phyloP scores from a whole-genome alignment of 2,888 invertebrate genomes.

The Thymelicus sylvestris region DNA sequence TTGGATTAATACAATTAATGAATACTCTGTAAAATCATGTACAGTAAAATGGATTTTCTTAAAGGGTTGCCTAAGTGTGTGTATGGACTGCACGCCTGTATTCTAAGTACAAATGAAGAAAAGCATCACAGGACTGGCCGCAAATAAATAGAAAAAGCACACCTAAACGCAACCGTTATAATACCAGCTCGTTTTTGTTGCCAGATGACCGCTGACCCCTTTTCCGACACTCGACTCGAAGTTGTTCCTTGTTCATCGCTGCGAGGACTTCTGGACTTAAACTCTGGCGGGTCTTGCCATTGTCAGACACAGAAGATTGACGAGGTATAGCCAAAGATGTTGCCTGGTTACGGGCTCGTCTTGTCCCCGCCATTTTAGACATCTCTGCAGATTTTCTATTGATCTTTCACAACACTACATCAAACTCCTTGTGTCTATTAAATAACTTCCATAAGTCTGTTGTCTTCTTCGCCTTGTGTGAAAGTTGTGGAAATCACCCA shows the following conservation, averaged over 20 bases:
- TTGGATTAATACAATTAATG: not conserved
- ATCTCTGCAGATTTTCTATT: slow-evolving; percentile 48
- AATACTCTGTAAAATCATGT: not conserved
- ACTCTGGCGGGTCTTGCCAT: slow-evolving; percentile 73
- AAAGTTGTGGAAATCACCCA: slow-evolving; percentile 41
- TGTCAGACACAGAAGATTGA: slow-evolving; percentile 74
- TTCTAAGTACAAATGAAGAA: slow-evolving; percentile 44
- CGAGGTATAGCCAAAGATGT: slow-evolving; percentile 71
- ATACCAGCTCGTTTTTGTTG: slow-evolving; percentile 90
- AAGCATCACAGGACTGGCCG: slow-evolving; percentile 70
- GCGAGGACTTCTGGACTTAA: slow-evolving; percentile 81
- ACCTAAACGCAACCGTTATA: slow-evolving; percentile 70
- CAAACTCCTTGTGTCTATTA: slow-evolving; percentile 35
- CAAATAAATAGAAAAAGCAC: slow-evolving; percentile 67
- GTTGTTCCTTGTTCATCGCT: slow-evolving; percentile 88
- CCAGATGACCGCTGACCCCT: slow-evolving; percentile 88
- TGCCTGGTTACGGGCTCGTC: slow-evolving; percentile 76
- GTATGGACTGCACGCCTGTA: not conserved
- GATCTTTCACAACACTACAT: slow-evolving; percentile 42
- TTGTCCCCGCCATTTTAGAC: slow-evolving; percentile 69
- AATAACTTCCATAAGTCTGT: slow-evolving; percentile 22
- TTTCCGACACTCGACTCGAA: slow-evolving; percentile 88
- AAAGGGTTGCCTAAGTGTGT: not conserved
- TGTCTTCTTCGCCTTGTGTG: slow-evolving; percentile 35
- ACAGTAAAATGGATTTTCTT: not conserved